Percentiles rank a stretch among this genome's conserved stretches.
phyloP scores from a whole-genome alignment of 2,113 vertebrate species.

The Crotalus helleri region DNA sequence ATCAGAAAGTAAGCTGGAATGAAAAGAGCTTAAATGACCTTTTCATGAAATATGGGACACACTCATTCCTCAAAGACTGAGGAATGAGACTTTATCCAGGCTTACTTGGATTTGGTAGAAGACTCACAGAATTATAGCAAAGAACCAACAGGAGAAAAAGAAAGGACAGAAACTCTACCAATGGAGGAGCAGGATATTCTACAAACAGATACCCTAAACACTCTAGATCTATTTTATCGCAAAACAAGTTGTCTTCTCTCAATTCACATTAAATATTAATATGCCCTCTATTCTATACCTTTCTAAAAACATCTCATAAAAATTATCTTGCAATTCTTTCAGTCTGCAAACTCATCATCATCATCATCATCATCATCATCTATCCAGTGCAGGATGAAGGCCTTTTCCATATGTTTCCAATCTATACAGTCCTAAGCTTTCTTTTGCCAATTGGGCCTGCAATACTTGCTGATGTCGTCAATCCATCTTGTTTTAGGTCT shows the following conservation, averaged over 20 bases:
- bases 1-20: not conserved
- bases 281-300: not conserved
- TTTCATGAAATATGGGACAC: not conserved
- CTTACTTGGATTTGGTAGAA: not conserved
- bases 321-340: not conserved
- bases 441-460: not conserved
- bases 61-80: not conserved
- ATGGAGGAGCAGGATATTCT: not conserved
- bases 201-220: not conserved
- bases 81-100: not conserved
- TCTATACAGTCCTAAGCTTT: not conserved
- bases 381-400: not conserved
- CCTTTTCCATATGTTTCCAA: not conserved
- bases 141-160: not conserved
- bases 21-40: not conserved
- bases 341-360: not conserved
- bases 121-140: not conserved
- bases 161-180: not conserved
- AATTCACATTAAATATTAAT: not conserved
- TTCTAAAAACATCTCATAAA: not conserved
- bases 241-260: not conserved
- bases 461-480: not conserved
- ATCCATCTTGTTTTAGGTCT: not conserved
- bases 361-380: not conserved
- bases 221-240: not conserved